Percentiles rank a stretch among this genome's conserved stretches.
Conservation (phyloP, 2,113 vertebrate species). For the Hystrix brachyura region DNA sequence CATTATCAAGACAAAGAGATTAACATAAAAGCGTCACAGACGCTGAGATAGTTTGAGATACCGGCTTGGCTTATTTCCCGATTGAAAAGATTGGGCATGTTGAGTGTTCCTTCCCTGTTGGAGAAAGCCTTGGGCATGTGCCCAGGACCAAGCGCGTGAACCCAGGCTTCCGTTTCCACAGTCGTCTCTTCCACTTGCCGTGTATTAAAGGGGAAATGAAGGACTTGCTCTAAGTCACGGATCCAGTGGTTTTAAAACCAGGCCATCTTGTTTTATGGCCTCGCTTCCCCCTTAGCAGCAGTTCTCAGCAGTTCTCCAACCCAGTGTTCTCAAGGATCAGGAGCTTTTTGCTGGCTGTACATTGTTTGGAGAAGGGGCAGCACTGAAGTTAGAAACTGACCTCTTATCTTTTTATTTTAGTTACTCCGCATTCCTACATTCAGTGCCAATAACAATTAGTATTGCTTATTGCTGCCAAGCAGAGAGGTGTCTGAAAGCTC, state of each 20-base stretch:
- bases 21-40: neutral
- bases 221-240: too few relatives aligned
- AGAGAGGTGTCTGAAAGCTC: conserved; percentile 4
- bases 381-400: neutral
- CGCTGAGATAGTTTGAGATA: neutral
- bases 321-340: neutral
- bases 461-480: neutral
- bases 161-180: rapidly evolving
- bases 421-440: neutral
- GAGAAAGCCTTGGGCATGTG: neutral
- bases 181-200: neutral
- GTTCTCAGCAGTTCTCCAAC: neutral
- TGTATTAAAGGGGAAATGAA: neutral
- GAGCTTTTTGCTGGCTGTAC: neutral
- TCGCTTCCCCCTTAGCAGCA: neutral
- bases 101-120: neutral
- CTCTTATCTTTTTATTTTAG: neutral
- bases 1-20: neutral
- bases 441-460: neutral
- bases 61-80: neutral
- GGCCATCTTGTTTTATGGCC: neutral
- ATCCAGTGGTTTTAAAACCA: neutral
- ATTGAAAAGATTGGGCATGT: neutral
- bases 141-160: neutral
- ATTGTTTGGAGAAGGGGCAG: neutral